phyloP scores from a whole-genome alignment of 2,888 invertebrate species.

The Caenorhabditis sp. region DNA sequence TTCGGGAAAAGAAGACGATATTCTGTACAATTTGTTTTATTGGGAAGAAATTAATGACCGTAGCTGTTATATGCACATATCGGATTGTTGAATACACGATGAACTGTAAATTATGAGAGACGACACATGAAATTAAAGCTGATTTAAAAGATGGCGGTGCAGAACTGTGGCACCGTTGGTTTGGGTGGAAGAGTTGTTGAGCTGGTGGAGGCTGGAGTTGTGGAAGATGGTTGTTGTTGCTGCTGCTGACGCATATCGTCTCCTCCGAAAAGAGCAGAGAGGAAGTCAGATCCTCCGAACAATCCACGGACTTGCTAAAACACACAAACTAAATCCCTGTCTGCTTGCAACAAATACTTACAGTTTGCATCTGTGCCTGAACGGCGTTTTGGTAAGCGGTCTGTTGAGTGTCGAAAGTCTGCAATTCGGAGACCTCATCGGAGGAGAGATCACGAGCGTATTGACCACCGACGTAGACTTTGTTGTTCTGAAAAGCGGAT shows the following conservation, averaged over 20 bases:
- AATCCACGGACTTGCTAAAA: slow-evolving; percentile 79
- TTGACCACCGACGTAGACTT: slow-evolving; percentile 80
- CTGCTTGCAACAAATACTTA: slow-evolving; percentile 19
- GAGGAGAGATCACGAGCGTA: slow-evolving; percentile 79
- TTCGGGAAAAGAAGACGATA: background rate
- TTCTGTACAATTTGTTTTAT: slow-evolving; percentile 40
- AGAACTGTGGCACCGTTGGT: slow-evolving; percentile 82
- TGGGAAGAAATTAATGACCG: slow-evolving; percentile 26
- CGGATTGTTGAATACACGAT: slow-evolving; percentile 44
- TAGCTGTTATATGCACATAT: slow-evolving; percentile 55
- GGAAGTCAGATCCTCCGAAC: slow-evolving; percentile 78
- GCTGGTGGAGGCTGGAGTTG: slow-evolving; percentile 69
- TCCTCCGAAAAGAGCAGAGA: slow-evolving; percentile 74
- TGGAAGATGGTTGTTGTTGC: slow-evolving; percentile 52
- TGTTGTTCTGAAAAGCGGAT: slow-evolving; percentile 75
- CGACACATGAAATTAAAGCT: slow-evolving; percentile 37
- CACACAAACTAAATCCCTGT: background rate
- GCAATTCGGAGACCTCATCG: slow-evolving; percentile 76
- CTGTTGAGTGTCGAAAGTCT: slow-evolving; percentile 78
- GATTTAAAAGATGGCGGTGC: slow-evolving; percentile 80
- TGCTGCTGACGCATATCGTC: slow-evolving; percentile 48
- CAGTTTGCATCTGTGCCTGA: slow-evolving; percentile 74
- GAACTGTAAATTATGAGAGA: slow-evolving; percentile 1
- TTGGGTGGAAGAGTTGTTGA: slow-evolving; percentile 74
- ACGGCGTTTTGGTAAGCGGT: slow-evolving; percentile 77